A percentile compares a stretch with the other conserved stretches of the same genome.
Evolutionary conservation across 2,888 invertebrate genomes (phyloP).

Genomic region (Epinotia demarniana): DNA sequence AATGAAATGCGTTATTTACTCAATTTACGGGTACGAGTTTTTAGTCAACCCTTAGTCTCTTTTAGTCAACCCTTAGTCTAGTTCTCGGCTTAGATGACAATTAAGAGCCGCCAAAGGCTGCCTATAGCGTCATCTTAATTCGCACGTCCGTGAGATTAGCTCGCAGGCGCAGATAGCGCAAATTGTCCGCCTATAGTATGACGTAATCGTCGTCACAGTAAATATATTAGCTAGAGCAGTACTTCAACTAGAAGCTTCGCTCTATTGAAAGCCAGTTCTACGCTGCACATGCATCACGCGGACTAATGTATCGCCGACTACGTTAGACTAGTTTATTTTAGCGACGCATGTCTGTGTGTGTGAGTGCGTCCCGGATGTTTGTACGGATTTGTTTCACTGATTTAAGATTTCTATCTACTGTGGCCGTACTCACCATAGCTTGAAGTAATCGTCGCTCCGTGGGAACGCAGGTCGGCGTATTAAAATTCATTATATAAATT

Average conservation of each 20-base stretch:
- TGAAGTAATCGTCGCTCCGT: slow-evolving; percentile 38
- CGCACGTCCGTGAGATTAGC: slow-evolving; percentile 20
- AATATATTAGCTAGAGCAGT: too few species aligned
- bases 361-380: too few species aligned
- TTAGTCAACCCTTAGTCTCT: not conserved
- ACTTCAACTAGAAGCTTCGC: too few species aligned
- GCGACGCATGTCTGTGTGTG: too few species aligned
- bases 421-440: too few species aligned
- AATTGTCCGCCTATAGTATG: slow-evolving; percentile 15
- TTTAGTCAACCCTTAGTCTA: not conserved
- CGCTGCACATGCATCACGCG: too few species aligned
- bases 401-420: too few species aligned
- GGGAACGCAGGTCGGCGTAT: slow-evolving; percentile 47
- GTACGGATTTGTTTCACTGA: too few species aligned
- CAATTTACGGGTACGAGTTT: not conserved
- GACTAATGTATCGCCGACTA: too few species aligned
- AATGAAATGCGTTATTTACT: not conserved
- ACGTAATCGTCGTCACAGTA: slow-evolving; percentile 2
- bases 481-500: slow-evolving; percentile 51
- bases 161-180: not conserved
- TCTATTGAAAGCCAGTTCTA: too few species aligned
- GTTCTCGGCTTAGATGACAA: not conserved
- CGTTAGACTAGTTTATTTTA: too few species aligned
- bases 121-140: not conserved
- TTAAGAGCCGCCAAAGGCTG: not conserved